Conservation (phyloP, 1,140 invertebrate genomes). For the Bathynomus jamesi region DNA sequence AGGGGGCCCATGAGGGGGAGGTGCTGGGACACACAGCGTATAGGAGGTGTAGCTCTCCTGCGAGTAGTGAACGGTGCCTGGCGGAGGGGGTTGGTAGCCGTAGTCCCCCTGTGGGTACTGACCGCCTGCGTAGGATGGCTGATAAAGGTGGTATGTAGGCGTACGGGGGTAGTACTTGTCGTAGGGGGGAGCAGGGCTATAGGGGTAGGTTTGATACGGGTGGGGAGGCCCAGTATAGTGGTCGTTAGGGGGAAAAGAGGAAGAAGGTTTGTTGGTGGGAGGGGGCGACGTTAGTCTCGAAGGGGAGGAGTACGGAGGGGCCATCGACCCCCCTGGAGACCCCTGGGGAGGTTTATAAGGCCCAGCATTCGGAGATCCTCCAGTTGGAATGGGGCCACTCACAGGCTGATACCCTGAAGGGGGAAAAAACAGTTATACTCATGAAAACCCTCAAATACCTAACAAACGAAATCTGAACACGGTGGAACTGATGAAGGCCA, state of each 20-base stretch:
- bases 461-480: conserved; percentile 3
- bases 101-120: conserved; percentile 30
- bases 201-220: conserved; percentile 24
- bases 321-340: conserved; percentile 22
- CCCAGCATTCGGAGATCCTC: conserved; percentile 12
- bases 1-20: conserved; percentile 29
- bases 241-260: conserved; percentile 21
- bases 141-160: conserved; percentile 29
- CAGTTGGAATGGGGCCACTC: conserved; percentile 35
- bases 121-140: conserved; percentile 25
- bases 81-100: conserved; percentile 27
- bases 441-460: conserved; percentile 20
- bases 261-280: conserved; percentile 21
- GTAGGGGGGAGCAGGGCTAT: conserved; percentile 22
- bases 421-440: too few species aligned
- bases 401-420: conserved; percentile 38
- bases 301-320: conserved; percentile 31
- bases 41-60: conserved; percentile 34
- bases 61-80: conserved; percentile 31
- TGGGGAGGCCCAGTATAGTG: conserved; percentile 24
- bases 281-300: conserved; percentile 7
- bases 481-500: too few species aligned
- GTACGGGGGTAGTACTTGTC: conserved; percentile 30
- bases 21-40: conserved; percentile 29
- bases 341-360: conserved; percentile 32